Conservation (phyloP, 2,888 invertebrate species). For the Augochlorella aurata region DNA sequence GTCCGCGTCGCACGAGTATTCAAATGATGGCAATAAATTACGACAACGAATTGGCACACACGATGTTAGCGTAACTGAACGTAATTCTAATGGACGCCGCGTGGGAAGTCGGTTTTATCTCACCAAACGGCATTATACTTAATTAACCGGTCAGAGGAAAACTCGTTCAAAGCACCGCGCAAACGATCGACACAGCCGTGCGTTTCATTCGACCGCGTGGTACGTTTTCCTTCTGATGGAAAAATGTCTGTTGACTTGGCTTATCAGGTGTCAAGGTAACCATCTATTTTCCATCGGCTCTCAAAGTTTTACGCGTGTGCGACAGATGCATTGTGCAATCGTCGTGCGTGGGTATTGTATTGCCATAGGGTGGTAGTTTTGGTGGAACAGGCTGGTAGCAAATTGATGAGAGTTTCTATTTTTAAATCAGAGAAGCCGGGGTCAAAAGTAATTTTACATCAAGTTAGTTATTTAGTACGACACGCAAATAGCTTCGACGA, state of each 20-base stretch:
- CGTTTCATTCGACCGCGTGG: conserved; percentile 1
- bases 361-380: background rate
- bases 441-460: background rate
- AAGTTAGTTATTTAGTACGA: no score
- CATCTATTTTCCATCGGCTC: background rate
- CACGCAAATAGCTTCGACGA: no score
- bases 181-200: conserved; percentile 12
- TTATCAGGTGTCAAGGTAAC: conserved; percentile 63
- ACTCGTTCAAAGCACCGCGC: conserved; percentile 52
- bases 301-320: background rate
- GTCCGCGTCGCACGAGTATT: conserved; percentile 24
- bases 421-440: background rate
- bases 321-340: background rate
- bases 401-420: background rate
- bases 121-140: conserved; percentile 42
- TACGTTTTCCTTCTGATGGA: background rate
- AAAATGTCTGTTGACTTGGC: conserved; percentile 13
- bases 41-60: conserved; percentile 51
- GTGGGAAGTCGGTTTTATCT: conserved; percentile 61
- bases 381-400: background rate
- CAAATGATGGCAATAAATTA: conserved; percentile 53
- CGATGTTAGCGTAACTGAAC: conserved; percentile 49
- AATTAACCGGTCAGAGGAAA: conserved; percentile 54
- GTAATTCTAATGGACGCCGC: conserved; percentile 58
- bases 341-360: background rate